Evolutionary conservation across 2,113 vertebrate genomes (phyloP), one percentile per base, ranked within the genome.

Genomic region (Prolemur simus): DNA sequence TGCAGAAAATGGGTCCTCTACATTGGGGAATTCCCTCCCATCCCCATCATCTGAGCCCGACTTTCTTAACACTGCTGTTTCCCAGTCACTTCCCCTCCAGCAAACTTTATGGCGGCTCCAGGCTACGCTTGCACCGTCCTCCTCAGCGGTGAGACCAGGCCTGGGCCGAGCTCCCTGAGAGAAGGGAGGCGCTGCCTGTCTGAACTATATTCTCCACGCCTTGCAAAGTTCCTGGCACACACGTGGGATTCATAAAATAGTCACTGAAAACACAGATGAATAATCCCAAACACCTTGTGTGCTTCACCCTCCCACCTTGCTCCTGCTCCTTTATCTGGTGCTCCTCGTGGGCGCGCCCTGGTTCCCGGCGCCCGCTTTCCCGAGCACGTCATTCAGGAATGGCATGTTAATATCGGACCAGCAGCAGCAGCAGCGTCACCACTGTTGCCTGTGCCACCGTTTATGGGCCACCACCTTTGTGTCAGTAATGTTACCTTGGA

Each of bases 131-230:
- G 25, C 6, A 2, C 12, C 2, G 29, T 69, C 15, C 49, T 0
- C 5, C 10, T 7, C 15, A 27, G 11, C 47, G 1, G 3, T 7
- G 13, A 23, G 37, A 27, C 49, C 18, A 27, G 71, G 21, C 18
- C 86, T 20, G 7, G 39, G 14, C 58, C 9, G 52, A 29, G 34
- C 10, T 60, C 39, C 42, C 14, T 21, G 34, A 58, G 6, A 77
- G 20, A 54, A 21, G 52, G 39, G 63, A 54, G 64, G 15, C 69
- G 37, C 3, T 13, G 0, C 11, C 34, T 52, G 47, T 9, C 4
- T 18, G 18, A 2, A 23, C 7, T 0, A 1, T 56, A 11, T 58
- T 81, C 64, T 9, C 8, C 4, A 21, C 9, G 13, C 11, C 47
- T n/a, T 6, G 0, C n/a, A 23, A 1, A 52, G 23, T 21, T n/a